A percentile compares a stretch with the other conserved stretches of the same genome.
phyloP scores from a whole-genome alignment of 2,888 invertebrate species.

The Camponotus fellah region DNA sequence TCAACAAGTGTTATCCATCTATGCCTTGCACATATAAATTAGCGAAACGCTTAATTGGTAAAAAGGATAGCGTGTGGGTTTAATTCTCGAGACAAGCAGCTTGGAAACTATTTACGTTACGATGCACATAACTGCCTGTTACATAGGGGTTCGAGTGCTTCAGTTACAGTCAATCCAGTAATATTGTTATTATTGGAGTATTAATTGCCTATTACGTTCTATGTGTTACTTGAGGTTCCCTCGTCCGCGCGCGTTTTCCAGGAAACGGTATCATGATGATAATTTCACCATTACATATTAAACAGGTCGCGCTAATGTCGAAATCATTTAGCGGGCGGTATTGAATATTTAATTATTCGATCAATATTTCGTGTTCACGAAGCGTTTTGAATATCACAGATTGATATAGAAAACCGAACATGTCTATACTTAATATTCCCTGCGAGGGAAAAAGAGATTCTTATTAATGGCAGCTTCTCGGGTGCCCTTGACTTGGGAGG shows the following conservation, averaged over 20 bases:
- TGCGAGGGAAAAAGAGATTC: not conserved
- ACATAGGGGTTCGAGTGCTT: not conserved
- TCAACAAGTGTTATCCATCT: not conserved
- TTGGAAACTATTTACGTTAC: constrained; percentile 20
- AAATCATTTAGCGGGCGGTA: not conserved
- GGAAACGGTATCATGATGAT: not conserved
- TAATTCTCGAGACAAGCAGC: not conserved
- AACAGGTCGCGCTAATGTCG: not conserved
- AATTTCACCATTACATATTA: not conserved
- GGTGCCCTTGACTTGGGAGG: not conserved
- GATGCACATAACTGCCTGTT: not conserved
- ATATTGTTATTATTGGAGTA: constrained; percentile 1
- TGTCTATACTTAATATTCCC: not conserved
- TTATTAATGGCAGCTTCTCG: not conserved
- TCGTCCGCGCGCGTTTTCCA: not conserved
- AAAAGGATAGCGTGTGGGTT: constrained; percentile 18
- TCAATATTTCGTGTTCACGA: not conserved
- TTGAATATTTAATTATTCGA: not conserved
- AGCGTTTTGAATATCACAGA: not conserved
- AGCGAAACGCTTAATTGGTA: constrained; percentile 1
- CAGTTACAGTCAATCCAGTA: constrained; percentile 11
- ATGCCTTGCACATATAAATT: not conserved
- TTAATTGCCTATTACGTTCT: constrained; percentile 15
- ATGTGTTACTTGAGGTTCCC: not conserved
- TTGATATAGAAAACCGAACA: not conserved